Conservation (phyloP, 2,797 vertebrate genomes). For the Todus mexicanus region DNA sequence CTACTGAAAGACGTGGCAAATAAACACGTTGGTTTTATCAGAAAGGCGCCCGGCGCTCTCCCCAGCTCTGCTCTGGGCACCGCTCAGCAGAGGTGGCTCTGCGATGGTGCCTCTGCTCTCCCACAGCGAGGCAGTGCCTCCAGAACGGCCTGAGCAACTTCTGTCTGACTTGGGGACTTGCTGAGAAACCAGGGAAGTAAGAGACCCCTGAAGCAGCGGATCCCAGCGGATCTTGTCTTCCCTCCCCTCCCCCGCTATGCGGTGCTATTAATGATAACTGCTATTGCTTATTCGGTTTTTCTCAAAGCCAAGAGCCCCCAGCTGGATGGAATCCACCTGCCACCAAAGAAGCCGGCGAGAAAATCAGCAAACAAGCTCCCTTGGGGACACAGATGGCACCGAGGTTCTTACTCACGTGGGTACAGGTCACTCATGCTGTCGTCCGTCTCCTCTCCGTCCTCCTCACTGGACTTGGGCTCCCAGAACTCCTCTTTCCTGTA, state of each 20-base stretch:
- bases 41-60: background rate
- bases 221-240: background rate
- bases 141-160: accelerated
- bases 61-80: background rate
- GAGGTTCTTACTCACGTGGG: constrained; percentile 77
- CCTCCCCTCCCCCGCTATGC: background rate
- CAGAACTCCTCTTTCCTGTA: constrained; percentile 69
- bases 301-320: background rate
- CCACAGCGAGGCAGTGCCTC: background rate
- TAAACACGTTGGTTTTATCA: background rate
- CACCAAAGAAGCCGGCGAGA: background rate
- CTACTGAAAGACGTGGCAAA: background rate
- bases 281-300: background rate
- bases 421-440: constrained; percentile 98
- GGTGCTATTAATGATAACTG: background rate
- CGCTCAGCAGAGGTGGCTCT: background rate
- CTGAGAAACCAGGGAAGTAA: background rate
- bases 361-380: background rate
- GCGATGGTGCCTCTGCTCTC: background rate
- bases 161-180: background rate
- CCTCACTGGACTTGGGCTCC: constrained; percentile 77
- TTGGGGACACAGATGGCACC: background rate
- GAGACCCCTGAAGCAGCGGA: background rate
- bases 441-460: constrained; percentile 76
- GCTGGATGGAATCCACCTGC: background rate